phyloP scores from a whole-genome alignment of 2,113 vertebrate genomes.

The Gymnogyps californianus region DNA sequence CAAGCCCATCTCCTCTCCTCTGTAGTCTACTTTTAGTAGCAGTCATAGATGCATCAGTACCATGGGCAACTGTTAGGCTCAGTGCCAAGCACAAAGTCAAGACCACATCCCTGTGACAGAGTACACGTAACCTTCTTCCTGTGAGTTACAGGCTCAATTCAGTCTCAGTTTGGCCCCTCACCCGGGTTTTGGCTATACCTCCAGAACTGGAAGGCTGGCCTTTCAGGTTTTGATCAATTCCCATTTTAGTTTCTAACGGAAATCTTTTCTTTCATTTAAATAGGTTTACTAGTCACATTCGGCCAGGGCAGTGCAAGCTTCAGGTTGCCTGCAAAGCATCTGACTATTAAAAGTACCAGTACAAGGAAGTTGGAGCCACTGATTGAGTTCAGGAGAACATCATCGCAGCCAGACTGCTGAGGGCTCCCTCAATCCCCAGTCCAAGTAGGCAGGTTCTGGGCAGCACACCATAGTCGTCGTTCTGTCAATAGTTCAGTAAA shows the following conservation, averaged over 20 bases:
- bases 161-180: background rate
- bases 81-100: background rate
- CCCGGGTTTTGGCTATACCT: background rate
- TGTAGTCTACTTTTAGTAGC: background rate
- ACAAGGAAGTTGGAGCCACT: background rate
- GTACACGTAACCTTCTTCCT: accelerated
- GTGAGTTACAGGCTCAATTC: background rate
- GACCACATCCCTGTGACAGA: accelerated
- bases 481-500: background rate
- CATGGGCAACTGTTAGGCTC: background rate
- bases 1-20: background rate
- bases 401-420: background rate
- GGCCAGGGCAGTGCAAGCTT: background rate
- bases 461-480: background rate
- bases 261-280: background rate
- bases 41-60: background rate
- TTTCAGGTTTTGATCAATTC: background rate
- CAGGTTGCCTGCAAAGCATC: background rate
- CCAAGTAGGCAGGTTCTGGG: background rate
- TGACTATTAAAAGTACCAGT: background rate
- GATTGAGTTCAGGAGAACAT: background rate
- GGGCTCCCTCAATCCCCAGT: background rate
- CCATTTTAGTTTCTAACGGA: background rate
- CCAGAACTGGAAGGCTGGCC: background rate
- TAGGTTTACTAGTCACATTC: background rate